Base-by-base conservation (phyloP, 2,113 vertebrate species). In the Plecotus auritus region DNA sequence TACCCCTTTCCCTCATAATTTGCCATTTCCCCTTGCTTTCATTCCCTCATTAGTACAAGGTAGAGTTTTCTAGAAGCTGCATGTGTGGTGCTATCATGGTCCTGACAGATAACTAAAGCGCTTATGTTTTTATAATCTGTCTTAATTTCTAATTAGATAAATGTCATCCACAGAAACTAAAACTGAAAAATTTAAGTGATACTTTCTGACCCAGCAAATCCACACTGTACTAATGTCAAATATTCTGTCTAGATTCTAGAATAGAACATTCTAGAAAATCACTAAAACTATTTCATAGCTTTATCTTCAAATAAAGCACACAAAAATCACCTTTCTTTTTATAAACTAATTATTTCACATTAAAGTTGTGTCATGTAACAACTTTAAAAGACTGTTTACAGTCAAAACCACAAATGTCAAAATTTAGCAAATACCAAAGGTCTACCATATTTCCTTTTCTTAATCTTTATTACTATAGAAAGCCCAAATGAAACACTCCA, bases 61-160 rank as follows among this genome's bases (percentile, higher is more conserved):
- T 1, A 49, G 0, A 70, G 10, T 83, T 54, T 85, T 91, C 95
- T 45, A 73, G 23, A 93, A 49, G 8, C 23, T 45, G 37, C 5
- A 49, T 18, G 12, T 73, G 23, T 92, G 20, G 13, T 30, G 13
- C 42, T 4, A 88, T 11, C 40, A 76, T 0, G 66, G 40, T 26
- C 82, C 59, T 72, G 56, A 81, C 7, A 92, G 56, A 22, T 76
- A 64, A 91, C 0, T 45, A 85, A 49, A 74, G 2, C 47, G 23
- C 17, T 37, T 61, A 32, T 37, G 17, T 85, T 80, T 74, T 66
- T 37, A 61, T 32, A 90, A 69, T 54, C 70, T 61, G 30, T 47
- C 51, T 54, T 90, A 70, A 88, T 94, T 87, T 85, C 82, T 77
- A 94, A 90, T 70, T 78, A 91, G 59, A 20, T 81, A 84, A 90